Percentiles rank a stretch among this genome's conserved stretches.
Conservation (phyloP, 1,140 invertebrate species). For the Vollenhovia emeryi region DNA sequence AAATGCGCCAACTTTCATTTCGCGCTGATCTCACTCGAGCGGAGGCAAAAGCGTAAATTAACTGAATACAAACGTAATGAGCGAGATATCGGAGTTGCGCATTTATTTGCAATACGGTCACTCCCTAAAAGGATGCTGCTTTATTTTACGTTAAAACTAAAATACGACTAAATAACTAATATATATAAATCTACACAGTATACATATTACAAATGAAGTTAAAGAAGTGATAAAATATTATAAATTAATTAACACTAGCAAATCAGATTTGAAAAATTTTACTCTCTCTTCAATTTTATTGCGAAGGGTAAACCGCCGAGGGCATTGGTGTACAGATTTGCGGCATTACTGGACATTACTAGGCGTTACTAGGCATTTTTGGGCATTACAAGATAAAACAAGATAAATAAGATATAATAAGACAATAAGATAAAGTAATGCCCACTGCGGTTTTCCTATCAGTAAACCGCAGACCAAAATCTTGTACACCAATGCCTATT, state of each 20-base stretch:
- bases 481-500: too few species aligned
- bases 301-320: too few species aligned
- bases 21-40: slow-evolving; percentile 12
- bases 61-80: slow-evolving; percentile 37
- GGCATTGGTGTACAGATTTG: too few species aligned
- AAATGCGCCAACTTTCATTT: slow-evolving; percentile 31
- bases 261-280: neutral
- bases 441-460: too few species aligned
- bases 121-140: neutral
- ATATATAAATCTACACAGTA: neutral
- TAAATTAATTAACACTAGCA: neutral
- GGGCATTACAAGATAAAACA: too few species aligned
- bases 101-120: neutral
- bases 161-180: neutral
- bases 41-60: slow-evolving; percentile 18
- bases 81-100: slow-evolving; percentile 6
- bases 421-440: too few species aligned
- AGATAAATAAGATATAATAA: too few species aligned
- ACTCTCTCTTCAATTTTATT: neutral
- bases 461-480: too few species aligned
- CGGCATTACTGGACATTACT: too few species aligned
- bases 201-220: neutral
- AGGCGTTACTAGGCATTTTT: too few species aligned
- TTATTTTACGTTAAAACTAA: slow-evolving; percentile 6
- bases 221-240: neutral